phyloP scores from a whole-genome alignment of 35 echinoderm and acorn worm genomes.

The Lytechinus pictus region DNA sequence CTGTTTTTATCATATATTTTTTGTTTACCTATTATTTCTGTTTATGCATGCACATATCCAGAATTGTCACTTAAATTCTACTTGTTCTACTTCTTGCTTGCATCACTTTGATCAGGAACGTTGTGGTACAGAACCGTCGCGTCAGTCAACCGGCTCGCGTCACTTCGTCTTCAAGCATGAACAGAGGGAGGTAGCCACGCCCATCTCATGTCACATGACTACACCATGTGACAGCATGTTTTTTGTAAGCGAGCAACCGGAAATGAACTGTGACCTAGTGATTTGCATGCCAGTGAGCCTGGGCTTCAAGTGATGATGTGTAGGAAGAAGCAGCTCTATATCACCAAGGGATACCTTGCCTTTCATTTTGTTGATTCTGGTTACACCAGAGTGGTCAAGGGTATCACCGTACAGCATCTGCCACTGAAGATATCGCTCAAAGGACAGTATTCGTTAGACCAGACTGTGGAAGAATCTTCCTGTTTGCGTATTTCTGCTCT shows the following conservation, averaged over 20 bases:
- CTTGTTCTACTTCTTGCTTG: not conserved
- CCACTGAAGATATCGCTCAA: not conserved
- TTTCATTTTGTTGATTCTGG: not conserved
- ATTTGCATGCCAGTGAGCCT: not conserved
- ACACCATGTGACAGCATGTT: not conserved
- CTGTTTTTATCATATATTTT: too few relatives aligned
- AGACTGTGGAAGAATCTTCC: not conserved
- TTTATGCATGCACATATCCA: not conserved
- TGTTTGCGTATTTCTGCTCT: not conserved
- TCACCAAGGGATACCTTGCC: not conserved
- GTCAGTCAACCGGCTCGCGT: not conserved
- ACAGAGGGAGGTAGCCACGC: constrained; percentile 35
- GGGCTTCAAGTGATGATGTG: not conserved
- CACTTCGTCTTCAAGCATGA: constrained; percentile 4
- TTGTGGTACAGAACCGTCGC: not conserved
- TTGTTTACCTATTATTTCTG: not conserved
- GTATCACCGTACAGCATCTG: not conserved
- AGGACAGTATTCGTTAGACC: not conserved
- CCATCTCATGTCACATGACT: not conserved
- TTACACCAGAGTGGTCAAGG: not conserved
- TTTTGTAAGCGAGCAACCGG: not conserved
- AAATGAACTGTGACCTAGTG: not conserved
- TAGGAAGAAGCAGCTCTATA: not conserved
- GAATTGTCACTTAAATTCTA: not conserved
- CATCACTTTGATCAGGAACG: not conserved